phyloP scores from a whole-genome alignment of 2,888 invertebrate genomes.

The Trichogramma evanescens region DNA sequence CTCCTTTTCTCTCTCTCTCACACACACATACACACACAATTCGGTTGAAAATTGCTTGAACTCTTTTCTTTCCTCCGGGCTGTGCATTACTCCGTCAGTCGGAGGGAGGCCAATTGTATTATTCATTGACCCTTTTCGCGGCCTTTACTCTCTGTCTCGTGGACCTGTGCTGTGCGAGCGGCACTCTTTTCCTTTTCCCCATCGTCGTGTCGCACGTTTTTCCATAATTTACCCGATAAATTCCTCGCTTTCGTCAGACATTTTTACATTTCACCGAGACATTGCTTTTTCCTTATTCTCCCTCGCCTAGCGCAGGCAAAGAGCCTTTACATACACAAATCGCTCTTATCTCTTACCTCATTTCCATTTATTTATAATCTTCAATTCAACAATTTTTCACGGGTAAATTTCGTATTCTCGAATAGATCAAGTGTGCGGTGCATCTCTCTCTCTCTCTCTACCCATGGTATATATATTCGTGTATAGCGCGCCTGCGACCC shows the following conservation, averaged over 20 bases:
- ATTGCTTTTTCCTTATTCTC: neutral
- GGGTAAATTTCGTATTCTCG: too few relatives aligned
- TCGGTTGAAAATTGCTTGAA: slow-evolving; percentile 6
- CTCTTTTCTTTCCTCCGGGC: neutral
- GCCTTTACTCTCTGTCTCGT: neutral
- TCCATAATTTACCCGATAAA: slow-evolving; percentile 13
- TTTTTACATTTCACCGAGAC: too few relatives aligned
- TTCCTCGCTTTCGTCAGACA: neutral
- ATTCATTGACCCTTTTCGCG: slow-evolving; percentile 21
- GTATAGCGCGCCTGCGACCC: too few relatives aligned
- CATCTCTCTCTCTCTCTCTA: too few relatives aligned
- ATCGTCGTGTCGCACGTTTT: slow-evolving; percentile 5
- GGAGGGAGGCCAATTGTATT: slow-evolving; percentile 19
- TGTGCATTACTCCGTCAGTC: slow-evolving; percentile 9
- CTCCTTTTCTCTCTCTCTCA: too few relatives aligned
- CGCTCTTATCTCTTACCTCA: too few relatives aligned
- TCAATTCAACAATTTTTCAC: too few relatives aligned
- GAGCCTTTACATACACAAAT: too few relatives aligned
- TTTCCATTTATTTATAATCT: too few relatives aligned
- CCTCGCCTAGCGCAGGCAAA: neutral
- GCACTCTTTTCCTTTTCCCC: neutral
- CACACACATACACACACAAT: neutral
- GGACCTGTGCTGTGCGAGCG: too few relatives aligned
- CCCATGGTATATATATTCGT: too few relatives aligned
- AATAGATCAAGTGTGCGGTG: too few relatives aligned